Evolutionary conservation across 2,888 invertebrate genomes (phyloP), one percentile per base, ranked within the genome.

Genomic region (Eupithecia subumbrata): DNA sequence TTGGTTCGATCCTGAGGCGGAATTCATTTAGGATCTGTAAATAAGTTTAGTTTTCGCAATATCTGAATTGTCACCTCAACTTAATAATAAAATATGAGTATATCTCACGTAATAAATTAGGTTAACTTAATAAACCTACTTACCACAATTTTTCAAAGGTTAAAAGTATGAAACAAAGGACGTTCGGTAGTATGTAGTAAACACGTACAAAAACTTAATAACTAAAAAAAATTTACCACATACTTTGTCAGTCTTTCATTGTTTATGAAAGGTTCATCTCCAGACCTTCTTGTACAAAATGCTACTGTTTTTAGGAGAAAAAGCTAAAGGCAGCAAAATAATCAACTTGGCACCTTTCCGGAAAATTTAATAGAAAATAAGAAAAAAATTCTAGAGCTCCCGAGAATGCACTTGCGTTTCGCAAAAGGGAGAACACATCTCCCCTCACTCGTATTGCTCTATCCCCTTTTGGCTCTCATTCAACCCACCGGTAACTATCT

Each of bases 351-450:
- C 30, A 30, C 30, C 1, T 30, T 30, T 30, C 30, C 30, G 30
- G 43, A 71, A 71, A 71, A 63, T 25, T 37, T 34, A 30, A 75
- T 34, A 9, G 60, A 37, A 75, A 68, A 45, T 43, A 56, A 18
- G 12, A 68, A 45, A 34, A 43, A 68, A 43, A 12, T 45, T 67
- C 34, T 11, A 74, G 9, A 11, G 5, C 30, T 1, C 48, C 25
- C 45, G 16, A 60, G 22, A 74, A n/a, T 63, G 71, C 68, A 71
- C 43, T 68, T 60, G 37, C 60, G 52, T 9, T 48, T 52, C 22
- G 64, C n/a, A n/a, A 22, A 52, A 48, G 56, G 64, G 66, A 11
- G 37, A 64, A 45, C 9, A 69, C 22, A 30, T 30, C 30, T 30
- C 30, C 30, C 30, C 30, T 37, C 34, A n/a, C 34, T 48, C 64